Evolutionary conservation across 2,888 invertebrate species (phyloP), one percentile per base, ranked within the genome.

Genomic region (Tenthredo mesomela): DNA sequence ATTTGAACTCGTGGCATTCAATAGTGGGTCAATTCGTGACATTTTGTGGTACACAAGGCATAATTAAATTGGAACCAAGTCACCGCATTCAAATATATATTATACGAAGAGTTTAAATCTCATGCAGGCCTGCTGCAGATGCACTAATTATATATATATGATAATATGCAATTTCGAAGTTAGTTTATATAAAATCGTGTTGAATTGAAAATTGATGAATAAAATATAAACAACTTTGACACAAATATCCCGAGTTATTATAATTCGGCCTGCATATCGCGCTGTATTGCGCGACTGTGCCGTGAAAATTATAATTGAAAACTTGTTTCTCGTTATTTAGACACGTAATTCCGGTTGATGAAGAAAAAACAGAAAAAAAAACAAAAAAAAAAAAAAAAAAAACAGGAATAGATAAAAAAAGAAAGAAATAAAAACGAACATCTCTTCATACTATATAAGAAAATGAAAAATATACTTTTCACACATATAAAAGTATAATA

Each of bases 1-100:
- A n/a, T 86, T 86, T 88, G 87, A 86, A 88, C 88, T 85, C 87
- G 85, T 88, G 88, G 87, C 88, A 88, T 88, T 88, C 85, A 88
- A 88, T 88, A 88, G 88, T 88, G 86, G 88, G 88, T 88, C 88
- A 86, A 84, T 65, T 18, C 58, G 84, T 84, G 84, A 80, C 84
- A 84, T 84, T 84, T 78, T 29, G 33, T 21, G 40, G 50, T 77
- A 77, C 54, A 29, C 47, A 50, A 29, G 29, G 58, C 15, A 37
- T 71, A 58, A 50, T 77, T 50, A 77, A 77, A 50, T 54, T 77
- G 71, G 71, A 77, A 54, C 47, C 77, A 77, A 50, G 77, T 40
- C 47, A 77, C 25, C 54, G 77, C 77, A 29, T 54, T 50, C 54
- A 25, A 29, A 77, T 25, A 50, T 54, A 29, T 9, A n/a, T n/a